Percentiles rank a stretch among this genome's conserved stretches.
These are phyloP conservation scores for Euura lappo DNA, from an alignment of 1,140 invertebrate species.

Conservation along the genomic window DNA sequence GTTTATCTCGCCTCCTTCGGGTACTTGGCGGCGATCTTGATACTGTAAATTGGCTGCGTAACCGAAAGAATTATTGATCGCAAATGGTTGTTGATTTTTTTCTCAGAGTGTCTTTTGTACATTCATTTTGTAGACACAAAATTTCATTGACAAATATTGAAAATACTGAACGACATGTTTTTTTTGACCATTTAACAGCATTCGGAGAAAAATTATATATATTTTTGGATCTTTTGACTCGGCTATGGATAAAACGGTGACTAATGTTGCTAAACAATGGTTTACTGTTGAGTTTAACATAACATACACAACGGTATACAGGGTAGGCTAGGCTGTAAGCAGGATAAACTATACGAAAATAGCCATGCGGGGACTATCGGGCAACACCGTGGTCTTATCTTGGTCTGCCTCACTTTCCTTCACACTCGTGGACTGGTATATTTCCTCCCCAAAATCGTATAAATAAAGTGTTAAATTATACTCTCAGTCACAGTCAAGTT, in stretches of 20 bases:
- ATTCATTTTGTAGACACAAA: neutral
- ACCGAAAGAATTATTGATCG: too few species aligned
- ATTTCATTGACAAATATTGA: too few species aligned
- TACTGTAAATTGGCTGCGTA: too few species aligned
- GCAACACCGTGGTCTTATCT: neutral
- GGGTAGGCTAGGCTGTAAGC: neutral
- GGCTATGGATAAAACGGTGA: constrained; percentile 11
- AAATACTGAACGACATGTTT: too few species aligned
- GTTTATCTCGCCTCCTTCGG: too few species aligned
- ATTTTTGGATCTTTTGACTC: too few species aligned
- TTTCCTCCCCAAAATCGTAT: neutral
- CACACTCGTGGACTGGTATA: neutral
- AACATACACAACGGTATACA: constrained; percentile 8
- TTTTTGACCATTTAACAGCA: too few species aligned
- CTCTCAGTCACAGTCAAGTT: neutral
- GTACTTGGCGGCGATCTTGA: too few species aligned
- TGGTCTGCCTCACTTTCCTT: neutral
- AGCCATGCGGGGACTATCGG: neutral
- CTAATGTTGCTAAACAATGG: constrained; percentile 14
- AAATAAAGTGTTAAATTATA: neutral
- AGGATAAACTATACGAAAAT: constrained; percentile 10
- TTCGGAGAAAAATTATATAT: too few species aligned
- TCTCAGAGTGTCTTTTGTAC: too few species aligned
- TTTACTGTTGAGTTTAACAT: constrained; percentile 15
- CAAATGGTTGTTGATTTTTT: too few species aligned